Evolutionary conservation across 2,797 vertebrate species (phyloP).

Genomic region (Myotis daubentonii): DNA sequence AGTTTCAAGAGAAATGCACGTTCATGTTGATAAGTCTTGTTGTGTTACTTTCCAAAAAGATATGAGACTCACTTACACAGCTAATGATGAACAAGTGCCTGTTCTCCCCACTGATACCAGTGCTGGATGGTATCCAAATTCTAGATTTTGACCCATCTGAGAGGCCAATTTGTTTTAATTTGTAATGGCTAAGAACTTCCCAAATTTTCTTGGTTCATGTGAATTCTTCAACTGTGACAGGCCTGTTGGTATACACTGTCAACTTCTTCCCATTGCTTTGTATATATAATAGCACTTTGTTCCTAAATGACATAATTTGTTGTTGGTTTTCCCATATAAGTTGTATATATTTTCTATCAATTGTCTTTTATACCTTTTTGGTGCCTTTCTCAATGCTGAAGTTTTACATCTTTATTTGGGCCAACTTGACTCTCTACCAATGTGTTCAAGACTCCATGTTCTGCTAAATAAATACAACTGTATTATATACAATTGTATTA

Average conservation of each 20-base stretch:
- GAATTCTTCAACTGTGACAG: background rate
- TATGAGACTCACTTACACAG: background rate
- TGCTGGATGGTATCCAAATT: background rate
- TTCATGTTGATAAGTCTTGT: background rate
- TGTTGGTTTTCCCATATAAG: background rate
- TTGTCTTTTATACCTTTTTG: background rate
- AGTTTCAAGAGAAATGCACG: background rate
- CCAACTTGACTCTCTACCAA: background rate
- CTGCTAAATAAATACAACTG: background rate
- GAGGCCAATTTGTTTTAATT: background rate
- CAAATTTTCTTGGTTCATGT: background rate
- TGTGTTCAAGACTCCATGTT: background rate
- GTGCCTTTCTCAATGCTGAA: background rate
- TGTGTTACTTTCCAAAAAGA: background rate
- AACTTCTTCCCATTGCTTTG: background rate
- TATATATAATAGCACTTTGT: background rate
- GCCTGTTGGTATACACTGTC: accelerated
- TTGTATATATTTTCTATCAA: background rate
- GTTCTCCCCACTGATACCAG: background rate
- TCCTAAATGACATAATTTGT: background rate
- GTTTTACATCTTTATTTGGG: background rate
- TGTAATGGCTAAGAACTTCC: background rate
- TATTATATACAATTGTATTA: background rate
- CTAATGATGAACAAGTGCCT: background rate
- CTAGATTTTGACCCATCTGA: background rate